Conservation (phyloP, 2,888 invertebrate genomes). For the Oscheius onirici region DNA sequence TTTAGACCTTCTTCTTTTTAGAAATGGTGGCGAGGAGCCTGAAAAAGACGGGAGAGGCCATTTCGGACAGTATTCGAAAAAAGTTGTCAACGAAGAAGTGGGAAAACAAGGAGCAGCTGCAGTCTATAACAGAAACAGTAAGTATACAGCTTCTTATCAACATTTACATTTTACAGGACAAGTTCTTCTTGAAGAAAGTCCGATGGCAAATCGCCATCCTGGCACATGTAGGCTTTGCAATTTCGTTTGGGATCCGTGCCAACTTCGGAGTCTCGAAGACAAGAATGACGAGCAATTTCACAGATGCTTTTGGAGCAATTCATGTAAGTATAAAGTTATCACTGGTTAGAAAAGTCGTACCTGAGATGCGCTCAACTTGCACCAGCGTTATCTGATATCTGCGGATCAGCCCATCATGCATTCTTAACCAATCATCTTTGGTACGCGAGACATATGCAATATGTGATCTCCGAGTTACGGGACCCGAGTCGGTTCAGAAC, state of each 20-base stretch:
- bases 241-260: conserved; percentile 70
- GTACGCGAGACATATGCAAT: too few species aligned
- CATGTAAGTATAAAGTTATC: conserved; percentile 44
- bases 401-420: too few species aligned
- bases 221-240: conserved; percentile 72
- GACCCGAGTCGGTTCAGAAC: too few species aligned
- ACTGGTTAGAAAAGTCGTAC: background rate
- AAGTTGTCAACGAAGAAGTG: conserved; percentile 49
- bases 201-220: conserved; percentile 73
- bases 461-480: too few species aligned
- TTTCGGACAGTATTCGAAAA: conserved; percentile 43
- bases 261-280: conserved; percentile 95
- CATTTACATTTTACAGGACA: conserved; percentile 35
- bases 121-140: conserved; percentile 45
- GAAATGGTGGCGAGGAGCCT: background rate
- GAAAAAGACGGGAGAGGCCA: conserved; percentile 16
- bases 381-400: too few species aligned
- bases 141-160: background rate
- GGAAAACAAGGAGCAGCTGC: conserved; percentile 50
- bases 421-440: too few species aligned
- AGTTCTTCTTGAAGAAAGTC: conserved; percentile 72
- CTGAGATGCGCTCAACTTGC: background rate
- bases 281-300: conserved; percentile 76
- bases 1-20: too few species aligned
- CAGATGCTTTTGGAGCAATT: conserved; percentile 54